These are phyloP conservation scores for Chrysochloris asiatica DNA, from an alignment of 2,113 vertebrate genomes.

Conservation along the genomic window DNA sequence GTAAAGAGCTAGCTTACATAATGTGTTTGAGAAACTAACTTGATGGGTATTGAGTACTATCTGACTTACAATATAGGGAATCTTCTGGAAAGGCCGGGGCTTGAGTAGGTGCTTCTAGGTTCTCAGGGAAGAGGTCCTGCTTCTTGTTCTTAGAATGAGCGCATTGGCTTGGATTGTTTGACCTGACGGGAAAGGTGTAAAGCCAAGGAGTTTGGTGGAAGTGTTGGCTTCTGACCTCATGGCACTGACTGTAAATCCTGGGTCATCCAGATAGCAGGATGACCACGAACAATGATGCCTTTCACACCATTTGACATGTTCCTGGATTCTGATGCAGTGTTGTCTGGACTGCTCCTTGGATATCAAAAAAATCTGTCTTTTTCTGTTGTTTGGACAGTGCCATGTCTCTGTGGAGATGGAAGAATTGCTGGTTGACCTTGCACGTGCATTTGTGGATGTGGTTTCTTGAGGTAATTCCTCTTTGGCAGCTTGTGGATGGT, in stretches of 20 bases:
- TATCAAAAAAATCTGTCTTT: not conserved
- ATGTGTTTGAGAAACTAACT: not conserved
- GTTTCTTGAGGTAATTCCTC: not conserved
- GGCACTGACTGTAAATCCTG: not conserved
- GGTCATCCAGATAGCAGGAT: not conserved
- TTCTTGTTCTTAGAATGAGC: constrained; percentile 12
- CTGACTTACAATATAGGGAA: constrained; percentile 4
- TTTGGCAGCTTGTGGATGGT: not conserved
- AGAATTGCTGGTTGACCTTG: not conserved
- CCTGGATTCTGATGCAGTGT: not conserved
- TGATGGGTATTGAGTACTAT: not conserved
- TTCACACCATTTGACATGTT: too few relatives aligned
- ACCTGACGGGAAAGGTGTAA: not conserved
- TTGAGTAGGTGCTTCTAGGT: not conserved
- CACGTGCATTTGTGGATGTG: not conserved
- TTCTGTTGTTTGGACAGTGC: not conserved
- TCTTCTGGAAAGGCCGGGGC: not conserved
- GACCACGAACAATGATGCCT: not conserved
- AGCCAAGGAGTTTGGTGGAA: not conserved
- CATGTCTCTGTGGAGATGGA: not conserved
- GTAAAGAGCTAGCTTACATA: not conserved
- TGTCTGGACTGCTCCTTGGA: not conserved
- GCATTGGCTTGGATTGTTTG: not conserved
- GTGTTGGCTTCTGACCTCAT: not conserved
- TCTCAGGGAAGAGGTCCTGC: not conserved